These are phyloP conservation scores for Sitta europaea DNA, from an alignment of 2,113 vertebrate species.

Conservation along the genomic window DNA sequence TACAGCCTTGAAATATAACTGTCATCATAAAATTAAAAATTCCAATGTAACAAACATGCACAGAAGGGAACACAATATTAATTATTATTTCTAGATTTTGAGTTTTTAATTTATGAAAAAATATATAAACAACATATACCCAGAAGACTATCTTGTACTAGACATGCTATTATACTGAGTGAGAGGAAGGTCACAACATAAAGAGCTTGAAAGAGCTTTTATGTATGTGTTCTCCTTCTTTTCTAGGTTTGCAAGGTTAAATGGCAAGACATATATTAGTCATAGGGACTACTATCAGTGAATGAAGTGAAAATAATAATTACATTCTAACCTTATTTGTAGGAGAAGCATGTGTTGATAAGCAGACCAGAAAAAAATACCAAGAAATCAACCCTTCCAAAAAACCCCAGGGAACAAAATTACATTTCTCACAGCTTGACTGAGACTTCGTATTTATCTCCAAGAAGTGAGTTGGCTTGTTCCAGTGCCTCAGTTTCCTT, in stretches of 20 bases:
- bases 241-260: not conserved
- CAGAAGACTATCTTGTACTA: not conserved
- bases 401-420: not conserved
- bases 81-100: not conserved
- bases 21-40: not conserved
- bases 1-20: not conserved
- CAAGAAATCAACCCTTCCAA: rapidly evolving
- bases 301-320: not conserved
- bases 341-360: not conserved
- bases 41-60: not conserved
- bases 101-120: not conserved
- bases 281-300: not conserved
- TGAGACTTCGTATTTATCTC: not conserved
- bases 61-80: not conserved
- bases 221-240: not conserved
- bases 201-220: not conserved
- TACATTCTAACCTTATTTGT: not conserved
- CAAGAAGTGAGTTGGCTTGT: not conserved
- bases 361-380: not conserved
- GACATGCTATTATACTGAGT: not conserved
- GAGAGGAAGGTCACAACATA: not conserved
- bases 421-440: not conserved
- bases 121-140: not conserved
- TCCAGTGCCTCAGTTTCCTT: slow-evolving; percentile 8
- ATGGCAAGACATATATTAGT: not conserved